A percentile compares a stretch with the other conserved stretches of the same genome.
Conservation (phyloP, 92 coral and sea anemone genomes). For the Parazoanthus atlanticus region DNA sequence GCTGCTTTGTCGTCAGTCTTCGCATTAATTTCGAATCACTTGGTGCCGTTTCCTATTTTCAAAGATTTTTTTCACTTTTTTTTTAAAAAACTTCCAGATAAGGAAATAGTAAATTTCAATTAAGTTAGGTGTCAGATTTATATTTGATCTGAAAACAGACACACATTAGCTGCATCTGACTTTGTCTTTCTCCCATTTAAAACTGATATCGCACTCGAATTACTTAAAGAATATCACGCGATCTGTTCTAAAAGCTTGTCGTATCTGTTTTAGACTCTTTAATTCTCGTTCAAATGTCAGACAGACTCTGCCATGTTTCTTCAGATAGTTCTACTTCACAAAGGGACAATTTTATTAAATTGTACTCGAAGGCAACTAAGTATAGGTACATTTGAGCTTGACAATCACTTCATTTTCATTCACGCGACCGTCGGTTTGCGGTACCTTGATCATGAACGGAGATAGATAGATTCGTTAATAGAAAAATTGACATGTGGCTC, state of each 20-base stretch:
- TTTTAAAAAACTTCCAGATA: neutral
- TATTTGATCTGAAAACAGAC: neutral
- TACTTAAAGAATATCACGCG: too few relatives aligned
- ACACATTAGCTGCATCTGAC: too few relatives aligned
- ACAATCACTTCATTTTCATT: too few relatives aligned
- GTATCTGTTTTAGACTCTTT: too few relatives aligned
- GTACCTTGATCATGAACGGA: neutral
- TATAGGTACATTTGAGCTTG: neutral
- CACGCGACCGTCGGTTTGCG: neutral
- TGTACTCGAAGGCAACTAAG: neutral
- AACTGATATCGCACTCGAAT: neutral
- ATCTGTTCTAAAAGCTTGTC: too few relatives aligned
- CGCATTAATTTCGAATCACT: too few relatives aligned
- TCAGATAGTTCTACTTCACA: neutral
- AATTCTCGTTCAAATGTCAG: too few relatives aligned
- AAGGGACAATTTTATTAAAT: neutral
- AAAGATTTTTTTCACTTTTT: too few relatives aligned
- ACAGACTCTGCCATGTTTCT: neutral
- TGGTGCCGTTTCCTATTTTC: neutral
- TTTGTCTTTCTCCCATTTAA: neutral
- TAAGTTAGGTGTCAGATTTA: neutral
- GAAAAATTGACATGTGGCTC: too few relatives aligned
- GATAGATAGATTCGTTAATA: too few relatives aligned
- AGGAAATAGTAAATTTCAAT: neutral
- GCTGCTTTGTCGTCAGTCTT: too few relatives aligned